Evolutionary conservation across 2,888 invertebrate genomes (phyloP), one percentile per base, ranked within the genome.

Genomic region (Lycophotia porphyrea): DNA sequence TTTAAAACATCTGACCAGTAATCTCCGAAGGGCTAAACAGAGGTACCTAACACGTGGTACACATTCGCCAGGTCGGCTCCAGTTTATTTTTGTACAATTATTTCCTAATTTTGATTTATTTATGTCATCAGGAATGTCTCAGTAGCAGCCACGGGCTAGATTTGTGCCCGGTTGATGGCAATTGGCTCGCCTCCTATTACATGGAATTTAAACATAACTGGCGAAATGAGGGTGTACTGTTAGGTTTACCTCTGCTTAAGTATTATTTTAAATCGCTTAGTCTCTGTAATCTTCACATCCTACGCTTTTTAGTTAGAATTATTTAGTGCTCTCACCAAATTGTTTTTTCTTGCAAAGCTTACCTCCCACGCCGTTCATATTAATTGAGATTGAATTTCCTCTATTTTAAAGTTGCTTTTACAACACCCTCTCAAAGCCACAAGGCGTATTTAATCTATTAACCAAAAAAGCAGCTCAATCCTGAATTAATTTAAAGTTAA

Each of bases 401-500:
- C 36, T 21, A 4, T 39, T 18, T 44, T 39, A 36, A 24, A 49
- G 34, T 52, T 52, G 24, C 24, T 49, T 49, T 55, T 34, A 31
- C 44, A 77, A 55, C 60, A 68, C 66, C 42, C 61, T 49, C 64
- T 18, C 5, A 36, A 82, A 61, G 8, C 80, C 60, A 66, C 81
- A 31, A 61, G 64, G 55, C 27, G 9, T 21, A 47, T 74, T 79
- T 71, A 78, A 79, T 79, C 49, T 24, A 61, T 21, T 79, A 58
- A 72, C 27, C 18, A 61, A 71, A 66, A 66, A 84, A 73, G 5
- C 68, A 31, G 24, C 60, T 69, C n/a, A 70, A 70, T 72, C 11
- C 39, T 21, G 58, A 60, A 75, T 76, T 76, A 84, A 76, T 83
- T 82, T 60, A 34, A 82, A 74, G 44, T 78, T 83, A 49, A 69